Evolutionary conservation across 2,888 invertebrate genomes (phyloP), one percentile per base, ranked within the genome.

Genomic region (Campopleginae sp.): DNA sequence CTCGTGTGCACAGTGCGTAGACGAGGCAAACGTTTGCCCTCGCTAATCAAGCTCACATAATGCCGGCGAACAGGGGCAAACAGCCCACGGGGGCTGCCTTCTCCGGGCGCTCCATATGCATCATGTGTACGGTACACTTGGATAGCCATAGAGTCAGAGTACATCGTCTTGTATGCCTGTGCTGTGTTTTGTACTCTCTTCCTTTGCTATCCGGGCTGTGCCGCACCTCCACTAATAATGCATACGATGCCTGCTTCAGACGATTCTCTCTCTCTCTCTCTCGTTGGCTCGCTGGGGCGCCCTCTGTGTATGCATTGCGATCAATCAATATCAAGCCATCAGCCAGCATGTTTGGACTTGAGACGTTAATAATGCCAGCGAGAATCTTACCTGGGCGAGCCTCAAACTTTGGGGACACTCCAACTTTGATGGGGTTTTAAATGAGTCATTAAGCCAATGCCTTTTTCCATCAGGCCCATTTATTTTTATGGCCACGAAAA

Each of bases 41-140:
- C 91, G 92, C 92, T 93, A 93, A 93, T 93, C 92, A 93, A 92
- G 92, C 93, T 90, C 88, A 89, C 91, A 93, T 93, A 93, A 93
- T 93, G 90, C 92, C 91, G 88, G 90, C 89, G 87, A 86, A 88
- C 87, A 86, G 82, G 77, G 82, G 90, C 92, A 93, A 93, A 93
- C 90, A 93, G 92, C 93, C 93, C 88, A 89, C 89, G 90, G 93
- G 91, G 85, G 89, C n/a, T n/a, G n/a, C n/a, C n/a, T n/a, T n/a
- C n/a, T n/a, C n/a, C n/a, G 87, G 89, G 88, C 91, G 91, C 89
- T 88, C 91, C 92, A 91, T 92, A 91, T 92, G 88, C 87, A 88
- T 70, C 86, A 84, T 87, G 72, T 82, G 66, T 82, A n/a, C n/a
- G n/a, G 46, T 77, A 77, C 87, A 86, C 84, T 81, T 84, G 78